These are phyloP conservation scores for Andrena camellia DNA, from an alignment of 2,888 invertebrate species.

Conservation along the genomic window DNA sequence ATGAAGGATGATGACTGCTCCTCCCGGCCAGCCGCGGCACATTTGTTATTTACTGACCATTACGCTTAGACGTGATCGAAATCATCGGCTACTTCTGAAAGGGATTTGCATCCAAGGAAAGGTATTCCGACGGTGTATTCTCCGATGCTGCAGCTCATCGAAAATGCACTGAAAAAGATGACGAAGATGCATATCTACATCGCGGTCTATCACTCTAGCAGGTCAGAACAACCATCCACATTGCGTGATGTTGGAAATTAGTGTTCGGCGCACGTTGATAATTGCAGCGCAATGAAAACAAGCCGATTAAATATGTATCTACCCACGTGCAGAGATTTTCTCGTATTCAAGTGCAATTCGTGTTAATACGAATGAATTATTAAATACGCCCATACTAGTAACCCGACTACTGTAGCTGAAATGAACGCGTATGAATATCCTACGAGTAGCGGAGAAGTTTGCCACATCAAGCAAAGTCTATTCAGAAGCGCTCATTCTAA, in stretches of 20 bases:
- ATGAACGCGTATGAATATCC: slow-evolving; percentile 39
- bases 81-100: slow-evolving; percentile 56
- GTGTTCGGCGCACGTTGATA: background rate
- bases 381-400: slow-evolving; percentile 35
- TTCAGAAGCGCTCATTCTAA: slow-evolving; percentile 22
- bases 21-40: slow-evolving; percentile 63
- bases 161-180: background rate
- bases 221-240: too few relatives aligned
- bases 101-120: background rate
- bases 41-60: slow-evolving; percentile 79
- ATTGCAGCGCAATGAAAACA: slow-evolving; percentile 11
- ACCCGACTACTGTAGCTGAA: background rate
- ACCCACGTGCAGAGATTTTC: slow-evolving; percentile 16
- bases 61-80: slow-evolving; percentile 78
- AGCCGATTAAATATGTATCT: slow-evolving; percentile 40
- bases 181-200: too few relatives aligned
- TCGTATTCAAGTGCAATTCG: slow-evolving; percentile 47
- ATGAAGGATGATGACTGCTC: slow-evolving; percentile 71
- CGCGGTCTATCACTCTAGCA: too few relatives aligned
- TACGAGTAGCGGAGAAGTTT: slow-evolving; percentile 24
- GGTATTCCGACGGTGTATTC: background rate
- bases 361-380: slow-evolving; percentile 55
- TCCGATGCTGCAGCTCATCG: background rate
- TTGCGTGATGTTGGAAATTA: too few relatives aligned
- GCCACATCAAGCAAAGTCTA: slow-evolving; percentile 28